A percentile compares a stretch with the other conserved stretches of the same genome.
phyloP scores from a whole-genome alignment of 2,888 invertebrate genomes.

The Apodemia zela region DNA sequence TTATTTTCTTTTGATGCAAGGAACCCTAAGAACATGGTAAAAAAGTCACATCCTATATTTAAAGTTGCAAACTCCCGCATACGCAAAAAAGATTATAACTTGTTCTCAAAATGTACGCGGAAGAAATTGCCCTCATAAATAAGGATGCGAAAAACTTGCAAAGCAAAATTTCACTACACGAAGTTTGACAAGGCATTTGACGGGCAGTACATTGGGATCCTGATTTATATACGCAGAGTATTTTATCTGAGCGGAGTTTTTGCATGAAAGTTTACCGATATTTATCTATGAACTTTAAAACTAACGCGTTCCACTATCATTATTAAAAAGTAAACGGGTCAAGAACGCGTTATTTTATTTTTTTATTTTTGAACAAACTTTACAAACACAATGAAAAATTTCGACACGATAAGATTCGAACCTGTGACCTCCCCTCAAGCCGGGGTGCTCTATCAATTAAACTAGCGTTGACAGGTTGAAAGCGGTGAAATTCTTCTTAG shows the following conservation, averaged over 20 bases:
- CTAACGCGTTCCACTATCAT: no score
- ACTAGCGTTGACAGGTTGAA: no score
- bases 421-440: no score
- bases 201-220: background rate
- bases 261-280: background rate
- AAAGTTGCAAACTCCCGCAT: conserved; percentile 18
- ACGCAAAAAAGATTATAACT: conserved; percentile 27
- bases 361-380: no score
- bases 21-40: background rate
- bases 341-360: no score
- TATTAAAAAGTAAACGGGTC: no score
- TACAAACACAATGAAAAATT: no score
- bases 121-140: conserved; percentile 61
- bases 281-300: no score
- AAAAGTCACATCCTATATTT: background rate
- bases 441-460: no score
- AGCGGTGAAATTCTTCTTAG: no score
- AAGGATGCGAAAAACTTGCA: conserved; percentile 50
- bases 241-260: background rate
- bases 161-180: conserved; percentile 40
- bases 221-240: conserved; percentile 1
- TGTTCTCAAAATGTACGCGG: conserved; percentile 34
- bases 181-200: conserved; percentile 50
- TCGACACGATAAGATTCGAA: no score
- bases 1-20: no score